These are phyloP conservation scores for Malurus alboscapulatus DNA, from an alignment of 2,113 vertebrate species.

Conservation along the genomic window DNA sequence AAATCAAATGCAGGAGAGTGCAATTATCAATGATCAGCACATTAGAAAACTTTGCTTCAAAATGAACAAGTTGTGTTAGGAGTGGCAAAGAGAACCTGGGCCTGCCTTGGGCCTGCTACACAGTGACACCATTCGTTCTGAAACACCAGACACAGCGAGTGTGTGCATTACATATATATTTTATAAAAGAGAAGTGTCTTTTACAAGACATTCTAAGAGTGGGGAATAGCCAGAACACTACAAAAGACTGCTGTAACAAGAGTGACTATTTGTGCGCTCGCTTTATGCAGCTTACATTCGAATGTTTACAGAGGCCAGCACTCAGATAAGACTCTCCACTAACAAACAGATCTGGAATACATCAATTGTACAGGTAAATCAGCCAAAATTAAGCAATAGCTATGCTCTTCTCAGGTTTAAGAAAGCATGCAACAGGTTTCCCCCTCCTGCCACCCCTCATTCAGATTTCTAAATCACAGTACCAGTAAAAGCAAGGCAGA, in stretches of 20 bases:
- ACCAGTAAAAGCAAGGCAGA: conserved; percentile 18
- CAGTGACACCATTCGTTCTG: accelerated
- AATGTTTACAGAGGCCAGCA: conserved; percentile 69
- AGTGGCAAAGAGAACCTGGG: neutral
- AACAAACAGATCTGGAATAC: conserved; percentile 69
- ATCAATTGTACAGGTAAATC: conserved; percentile 62
- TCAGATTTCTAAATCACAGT: conserved; percentile 20
- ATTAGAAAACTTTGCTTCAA: neutral
- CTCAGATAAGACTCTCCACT: conserved; percentile 66
- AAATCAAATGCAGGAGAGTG: neutral
- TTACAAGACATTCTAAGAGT: neutral
- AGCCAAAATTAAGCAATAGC: conserved; percentile 61
- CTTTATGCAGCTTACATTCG: conserved; percentile 73
- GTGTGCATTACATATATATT: neutral
- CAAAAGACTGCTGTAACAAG: conserved; percentile 21
- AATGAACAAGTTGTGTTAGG: neutral
- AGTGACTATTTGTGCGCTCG: conserved; percentile 53
- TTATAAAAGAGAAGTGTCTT: neutral
- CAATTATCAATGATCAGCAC: neutral
- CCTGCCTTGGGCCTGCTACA: neutral
- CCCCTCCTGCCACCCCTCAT: conserved; percentile 27
- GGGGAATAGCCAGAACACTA: neutral
- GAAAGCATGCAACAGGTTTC: conserved; percentile 53
- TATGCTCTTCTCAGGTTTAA: conserved; percentile 27
- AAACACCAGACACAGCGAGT: neutral